Conservation (phyloP, 1,140 invertebrate genomes). For the Vanessa atalanta region DNA sequence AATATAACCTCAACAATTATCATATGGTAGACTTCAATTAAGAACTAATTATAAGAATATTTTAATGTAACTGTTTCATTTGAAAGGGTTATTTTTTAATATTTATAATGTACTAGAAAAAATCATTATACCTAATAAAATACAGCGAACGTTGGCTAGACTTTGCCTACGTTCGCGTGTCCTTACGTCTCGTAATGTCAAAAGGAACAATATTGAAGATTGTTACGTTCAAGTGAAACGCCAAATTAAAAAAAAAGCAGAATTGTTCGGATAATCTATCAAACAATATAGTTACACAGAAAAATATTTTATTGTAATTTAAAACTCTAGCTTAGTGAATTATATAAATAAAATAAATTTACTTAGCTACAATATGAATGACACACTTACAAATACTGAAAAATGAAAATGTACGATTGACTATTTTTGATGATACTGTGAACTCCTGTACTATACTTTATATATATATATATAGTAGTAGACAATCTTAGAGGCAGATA, state of each 20-base stretch:
- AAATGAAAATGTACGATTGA: too few species aligned
- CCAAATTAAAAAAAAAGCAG: neutral
- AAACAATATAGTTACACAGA: neutral
- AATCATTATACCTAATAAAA: slow-evolving; percentile 67
- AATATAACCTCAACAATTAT: slow-evolving; percentile 66
- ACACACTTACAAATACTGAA: too few species aligned
- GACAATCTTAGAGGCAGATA: too few species aligned
- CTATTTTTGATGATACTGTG: too few species aligned
- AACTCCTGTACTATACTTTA: too few species aligned
- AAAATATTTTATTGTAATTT: neutral
- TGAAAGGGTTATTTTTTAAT: neutral
- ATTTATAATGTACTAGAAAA: slow-evolving; percentile 26
- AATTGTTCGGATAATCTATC: neutral
- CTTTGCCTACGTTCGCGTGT: slow-evolving; percentile 78
- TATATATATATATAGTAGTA: too few species aligned
- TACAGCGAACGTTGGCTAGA: slow-evolving; percentile 70
- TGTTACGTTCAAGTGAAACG: neutral
- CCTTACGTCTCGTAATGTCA: slow-evolving; percentile 70
- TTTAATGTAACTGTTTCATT: slow-evolving; percentile 10
- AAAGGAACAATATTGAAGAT: slow-evolving; percentile 54
- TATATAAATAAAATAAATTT: too few species aligned
- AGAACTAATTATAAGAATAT: slow-evolving; percentile 16
- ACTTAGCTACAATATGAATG: too few species aligned
- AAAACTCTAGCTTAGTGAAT: neutral
- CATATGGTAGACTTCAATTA: slow-evolving; percentile 44